A percentile compares a stretch with the other conserved stretches of the same genome.
phyloP scores from a whole-genome alignment of 1,140 invertebrate genomes.

The Medauroidea extradentata region DNA sequence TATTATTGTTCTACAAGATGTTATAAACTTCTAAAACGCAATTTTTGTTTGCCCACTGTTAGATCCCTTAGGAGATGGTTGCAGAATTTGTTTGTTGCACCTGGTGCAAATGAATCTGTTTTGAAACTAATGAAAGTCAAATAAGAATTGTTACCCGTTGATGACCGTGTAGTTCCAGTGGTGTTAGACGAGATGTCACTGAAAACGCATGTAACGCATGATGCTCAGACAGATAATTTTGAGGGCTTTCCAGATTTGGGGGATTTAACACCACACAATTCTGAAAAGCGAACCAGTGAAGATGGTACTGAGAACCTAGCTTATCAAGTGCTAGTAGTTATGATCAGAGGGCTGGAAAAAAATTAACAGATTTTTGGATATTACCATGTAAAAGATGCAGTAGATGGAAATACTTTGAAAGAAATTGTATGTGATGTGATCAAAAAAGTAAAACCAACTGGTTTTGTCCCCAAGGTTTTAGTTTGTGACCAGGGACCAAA shows the following conservation, averaged over 20 bases:
- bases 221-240: background rate
- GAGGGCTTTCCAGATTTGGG: background rate
- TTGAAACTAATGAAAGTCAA: background rate
- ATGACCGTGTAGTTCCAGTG: background rate
- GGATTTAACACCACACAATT: background rate
- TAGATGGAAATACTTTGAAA: background rate
- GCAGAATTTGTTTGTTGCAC: background rate
- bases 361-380: background rate
- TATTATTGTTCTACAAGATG: background rate
- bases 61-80: background rate
- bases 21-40: background rate
- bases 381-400: background rate
- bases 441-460: background rate
- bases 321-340: background rate
- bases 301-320: background rate
- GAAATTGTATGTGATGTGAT: background rate
- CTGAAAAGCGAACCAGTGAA: background rate
- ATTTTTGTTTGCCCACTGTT: conserved; percentile 4
- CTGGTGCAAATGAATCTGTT: background rate
- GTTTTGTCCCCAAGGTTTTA: background rate
- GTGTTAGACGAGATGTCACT: conserved; percentile 5
- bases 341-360: background rate
- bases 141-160: background rate
- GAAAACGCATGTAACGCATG: background rate
- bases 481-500: conserved; percentile 4